Evolutionary conservation across 2,888 invertebrate species (phyloP).

Genomic region (Eupeodes latifasciatus): DNA sequence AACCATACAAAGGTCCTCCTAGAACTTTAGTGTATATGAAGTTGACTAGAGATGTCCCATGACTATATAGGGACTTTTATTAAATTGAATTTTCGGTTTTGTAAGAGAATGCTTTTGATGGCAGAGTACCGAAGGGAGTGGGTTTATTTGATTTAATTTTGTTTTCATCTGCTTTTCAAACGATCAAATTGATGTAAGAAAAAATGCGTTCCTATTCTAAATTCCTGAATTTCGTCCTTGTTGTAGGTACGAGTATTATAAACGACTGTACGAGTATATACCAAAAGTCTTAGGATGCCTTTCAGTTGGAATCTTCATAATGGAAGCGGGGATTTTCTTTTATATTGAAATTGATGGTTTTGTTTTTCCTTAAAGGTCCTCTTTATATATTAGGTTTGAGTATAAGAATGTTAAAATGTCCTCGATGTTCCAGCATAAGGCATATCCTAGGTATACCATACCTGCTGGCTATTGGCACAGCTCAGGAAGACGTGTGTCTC

Average conservation of each 20-base stretch:
- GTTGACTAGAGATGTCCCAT: constrained; percentile 1
- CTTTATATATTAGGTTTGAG: background rate
- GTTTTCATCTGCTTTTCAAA: constrained; percentile 26
- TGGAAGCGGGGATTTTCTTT: constrained; percentile 55
- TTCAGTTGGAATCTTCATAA: constrained; percentile 43
- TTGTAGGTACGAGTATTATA: too few species aligned
- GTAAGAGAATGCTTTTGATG: constrained; percentile 42
- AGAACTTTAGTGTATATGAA: background rate
- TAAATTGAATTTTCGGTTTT: constrained; percentile 56
- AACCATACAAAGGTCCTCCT: background rate
- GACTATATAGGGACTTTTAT: constrained; percentile 26
- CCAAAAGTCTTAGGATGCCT: constrained; percentile 14
- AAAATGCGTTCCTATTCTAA: constrained; percentile 29
- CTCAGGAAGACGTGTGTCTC: constrained; percentile 29
- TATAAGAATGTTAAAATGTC: constrained; percentile 57
- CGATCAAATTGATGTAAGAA: background rate
- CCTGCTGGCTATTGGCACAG: background rate
- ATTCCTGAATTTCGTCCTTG: constrained; percentile 14
- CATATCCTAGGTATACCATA: background rate
- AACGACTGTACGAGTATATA: background rate
- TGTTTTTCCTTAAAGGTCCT: constrained; percentile 55
- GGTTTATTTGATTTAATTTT: constrained; percentile 16
- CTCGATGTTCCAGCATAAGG: constrained; percentile 27
- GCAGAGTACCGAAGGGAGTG: background rate
- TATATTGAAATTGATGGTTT: constrained; percentile 74